phyloP scores from a whole-genome alignment of 2,888 invertebrate species.

The Argyra leucocephala region DNA sequence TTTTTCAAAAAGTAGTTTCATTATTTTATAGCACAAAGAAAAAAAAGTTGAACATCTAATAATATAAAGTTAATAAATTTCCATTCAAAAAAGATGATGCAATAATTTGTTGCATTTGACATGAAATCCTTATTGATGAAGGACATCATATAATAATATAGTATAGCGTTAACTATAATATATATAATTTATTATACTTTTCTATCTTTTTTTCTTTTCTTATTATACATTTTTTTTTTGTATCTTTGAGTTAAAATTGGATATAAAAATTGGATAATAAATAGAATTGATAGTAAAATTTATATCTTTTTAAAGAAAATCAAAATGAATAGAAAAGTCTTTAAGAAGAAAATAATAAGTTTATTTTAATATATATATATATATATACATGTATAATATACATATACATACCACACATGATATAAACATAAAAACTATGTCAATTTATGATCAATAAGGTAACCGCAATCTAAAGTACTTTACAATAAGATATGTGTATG shows the following conservation, averaged over 20 bases:
- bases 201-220: no score
- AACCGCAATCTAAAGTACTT: not conserved
- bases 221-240: no score
- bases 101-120: constrained; percentile 6
- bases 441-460: constrained; percentile 1
- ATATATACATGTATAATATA: no score
- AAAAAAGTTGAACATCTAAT: not conserved
- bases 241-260: no score
- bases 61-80: constrained; percentile 3
- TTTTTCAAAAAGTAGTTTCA: no score
- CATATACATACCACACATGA: no score
- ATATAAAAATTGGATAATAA: not conserved
- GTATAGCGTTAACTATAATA: not conserved
- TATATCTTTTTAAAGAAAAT: not conserved
- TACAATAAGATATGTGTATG: not conserved
- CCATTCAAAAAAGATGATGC: not conserved
- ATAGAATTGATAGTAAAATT: not conserved
- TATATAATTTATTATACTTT: no score
- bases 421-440: not conserved
- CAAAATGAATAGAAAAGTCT: no score
- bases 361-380: no score
- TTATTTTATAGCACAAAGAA: no score
- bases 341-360: not conserved
- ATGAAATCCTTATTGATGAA: constrained; percentile 1
- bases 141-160: not conserved